phyloP scores from a whole-genome alignment of 2,797 vertebrate genomes.

The Micromesistius poutassou region DNA sequence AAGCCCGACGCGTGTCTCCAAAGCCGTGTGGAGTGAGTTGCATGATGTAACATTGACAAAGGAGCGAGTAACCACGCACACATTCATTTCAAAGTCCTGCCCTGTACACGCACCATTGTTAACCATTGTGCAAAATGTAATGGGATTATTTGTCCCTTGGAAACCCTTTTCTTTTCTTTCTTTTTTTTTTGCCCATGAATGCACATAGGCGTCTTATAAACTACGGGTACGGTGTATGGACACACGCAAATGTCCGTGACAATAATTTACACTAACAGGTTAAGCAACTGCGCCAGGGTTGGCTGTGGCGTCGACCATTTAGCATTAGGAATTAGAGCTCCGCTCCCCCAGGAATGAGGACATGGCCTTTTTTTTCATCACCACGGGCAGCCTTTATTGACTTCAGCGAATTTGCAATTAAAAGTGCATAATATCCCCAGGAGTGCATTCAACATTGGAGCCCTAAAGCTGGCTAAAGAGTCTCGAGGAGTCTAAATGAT shows the following conservation, averaged over 20 bases:
- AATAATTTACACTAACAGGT: background rate
- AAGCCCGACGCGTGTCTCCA: constrained; percentile 12
- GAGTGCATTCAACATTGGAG: constrained; percentile 29
- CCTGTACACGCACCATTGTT: constrained; percentile 24
- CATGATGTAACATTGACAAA: constrained; percentile 75
- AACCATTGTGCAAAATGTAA: constrained; percentile 21
- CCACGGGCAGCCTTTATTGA: constrained; percentile 35
- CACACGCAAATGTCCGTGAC: no score
- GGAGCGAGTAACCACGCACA: constrained; percentile 66
- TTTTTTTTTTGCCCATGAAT: no score
- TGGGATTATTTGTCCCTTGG: constrained; percentile 16
- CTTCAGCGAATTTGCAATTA: constrained; percentile 39
- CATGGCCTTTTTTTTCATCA: constrained; percentile 5
- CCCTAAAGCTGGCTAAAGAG: constrained; percentile 39
- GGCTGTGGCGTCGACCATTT: constrained; percentile 17
- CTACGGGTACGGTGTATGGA: no score
- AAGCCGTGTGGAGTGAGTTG: constrained; percentile 66
- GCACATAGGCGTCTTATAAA: no score
- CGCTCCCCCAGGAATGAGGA: constrained; percentile 12
- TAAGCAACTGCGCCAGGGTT: constrained; percentile 26
- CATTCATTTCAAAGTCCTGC: constrained; percentile 35
- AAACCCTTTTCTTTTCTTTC: constrained; percentile 1
- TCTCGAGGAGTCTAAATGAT: constrained; percentile 43
- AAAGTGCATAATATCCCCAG: constrained; percentile 34
- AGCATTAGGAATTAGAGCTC: constrained; percentile 18